Base-by-base conservation (phyloP, 2,113 vertebrate species). In the Alectura lathami region DNA sequence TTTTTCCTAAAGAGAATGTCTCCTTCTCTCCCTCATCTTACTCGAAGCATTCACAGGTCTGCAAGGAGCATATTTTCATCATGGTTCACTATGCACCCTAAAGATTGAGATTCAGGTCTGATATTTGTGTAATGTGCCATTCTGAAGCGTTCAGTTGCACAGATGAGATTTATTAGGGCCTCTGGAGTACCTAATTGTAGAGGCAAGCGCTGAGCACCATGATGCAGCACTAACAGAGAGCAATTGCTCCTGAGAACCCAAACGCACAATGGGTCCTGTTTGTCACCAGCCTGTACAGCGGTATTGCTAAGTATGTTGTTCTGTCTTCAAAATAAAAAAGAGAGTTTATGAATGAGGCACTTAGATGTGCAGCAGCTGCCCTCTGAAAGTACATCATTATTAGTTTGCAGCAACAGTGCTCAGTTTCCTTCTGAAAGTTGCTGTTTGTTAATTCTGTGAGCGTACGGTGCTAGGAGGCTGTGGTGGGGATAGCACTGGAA, bases 51-150 rank as follows among this genome's bases (percentile, higher is more conserved):
- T 86, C 81, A 4, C 76, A 84, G 59, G 36, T 87, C 94, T 96
- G 86, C 23, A 70, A 93, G 93, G 78, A 94, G 78, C 42, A 20
- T 42, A 34, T 86, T 93, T 85, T 47, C 73, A 16, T 82, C 38
- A 24, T 79, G 88, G 96, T 83, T 97, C 59, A 17, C 62, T 47
- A 11, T 50, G 66, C 43, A 68, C 36, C 78, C 36, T 43, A 27
- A 94, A 88, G 96, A 62, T 80, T 80, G 53, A 94, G 94, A 83
- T 93, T 62, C 73, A 92, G 94, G 78, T 42, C 87, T 96, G 84
- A 59, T 83, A 84, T 94, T 79, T 87, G 74, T 62, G 11, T 36
- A 76, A 69, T 62, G 21, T 48, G 36, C 38, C 66, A 47, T 81
- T 89, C 93, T 4, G 36, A 53, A 83, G 54, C 50, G 5, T 82